Conservation (phyloP, 2,888 invertebrate genomes). For the Norana najaformis region DNA sequence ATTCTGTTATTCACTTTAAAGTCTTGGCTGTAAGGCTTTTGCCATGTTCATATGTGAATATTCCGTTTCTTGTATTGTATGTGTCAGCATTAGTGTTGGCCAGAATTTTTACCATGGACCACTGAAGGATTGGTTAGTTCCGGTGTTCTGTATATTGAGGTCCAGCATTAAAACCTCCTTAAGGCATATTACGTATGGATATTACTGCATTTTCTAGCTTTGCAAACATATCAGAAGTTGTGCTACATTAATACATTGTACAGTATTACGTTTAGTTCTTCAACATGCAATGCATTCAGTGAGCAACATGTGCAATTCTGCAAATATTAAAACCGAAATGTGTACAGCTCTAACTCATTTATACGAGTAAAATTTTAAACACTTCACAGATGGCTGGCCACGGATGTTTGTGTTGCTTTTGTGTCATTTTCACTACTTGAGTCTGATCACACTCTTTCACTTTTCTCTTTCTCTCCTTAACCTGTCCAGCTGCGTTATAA, state of each 20-base stretch:
- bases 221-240: neutral
- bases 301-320: neutral
- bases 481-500: neutral
- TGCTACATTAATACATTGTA: neutral
- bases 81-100: neutral
- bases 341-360: neutral
- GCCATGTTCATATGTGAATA: no score
- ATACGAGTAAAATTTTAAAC: neutral
- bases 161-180: conserved; percentile 6
- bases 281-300: neutral
- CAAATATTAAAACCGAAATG: neutral
- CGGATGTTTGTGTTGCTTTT: neutral
- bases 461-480: neutral
- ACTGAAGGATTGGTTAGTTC: neutral
- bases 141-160: no score
- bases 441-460: neutral
- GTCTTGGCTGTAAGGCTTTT: neutral
- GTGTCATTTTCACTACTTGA: neutral
- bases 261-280: neutral
- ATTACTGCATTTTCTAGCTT: neutral
- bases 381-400: neutral
- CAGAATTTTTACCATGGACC: neutral
- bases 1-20: neutral
- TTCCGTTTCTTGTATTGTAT: conserved; percentile 13
- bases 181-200: conserved; percentile 5